Evolutionary conservation across 2,797 vertebrate species (phyloP).

Genomic region (Cyclopterus lumpus): DNA sequence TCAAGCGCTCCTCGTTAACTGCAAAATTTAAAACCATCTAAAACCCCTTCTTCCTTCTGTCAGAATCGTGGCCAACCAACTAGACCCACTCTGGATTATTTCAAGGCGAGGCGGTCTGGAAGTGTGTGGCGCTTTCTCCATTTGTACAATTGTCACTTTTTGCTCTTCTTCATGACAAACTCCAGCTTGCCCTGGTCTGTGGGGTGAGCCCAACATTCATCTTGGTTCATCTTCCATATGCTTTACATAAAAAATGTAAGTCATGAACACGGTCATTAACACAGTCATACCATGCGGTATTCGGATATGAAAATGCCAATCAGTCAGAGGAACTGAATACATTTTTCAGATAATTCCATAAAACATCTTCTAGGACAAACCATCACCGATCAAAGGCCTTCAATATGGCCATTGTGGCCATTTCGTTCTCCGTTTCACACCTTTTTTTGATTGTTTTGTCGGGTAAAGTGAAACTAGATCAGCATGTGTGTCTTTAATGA

Average conservation of each 20-base stretch:
- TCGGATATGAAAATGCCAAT: background rate
- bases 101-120: background rate
- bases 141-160: background rate
- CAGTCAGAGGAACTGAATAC: background rate
- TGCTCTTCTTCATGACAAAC: too few species aligned
- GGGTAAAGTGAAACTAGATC: background rate
- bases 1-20: too few species aligned
- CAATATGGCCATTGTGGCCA: background rate
- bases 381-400: background rate
- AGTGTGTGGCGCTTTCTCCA: too few species aligned
- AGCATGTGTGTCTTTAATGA: conserved; percentile 2
- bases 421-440: background rate
- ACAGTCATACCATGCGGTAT: background rate
- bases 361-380: background rate
- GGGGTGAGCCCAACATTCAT: background rate
- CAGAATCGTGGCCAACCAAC: background rate
- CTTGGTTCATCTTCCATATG: background rate
- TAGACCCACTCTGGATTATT: background rate
- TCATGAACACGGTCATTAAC: background rate
- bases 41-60: background rate
- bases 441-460: background rate
- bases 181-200: too few species aligned
- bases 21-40: background rate
- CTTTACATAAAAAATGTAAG: background rate
- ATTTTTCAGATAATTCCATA: background rate